Base-by-base conservation (phyloP, 1,140 invertebrate genomes). In the Macrostomum lignano region DNA sequence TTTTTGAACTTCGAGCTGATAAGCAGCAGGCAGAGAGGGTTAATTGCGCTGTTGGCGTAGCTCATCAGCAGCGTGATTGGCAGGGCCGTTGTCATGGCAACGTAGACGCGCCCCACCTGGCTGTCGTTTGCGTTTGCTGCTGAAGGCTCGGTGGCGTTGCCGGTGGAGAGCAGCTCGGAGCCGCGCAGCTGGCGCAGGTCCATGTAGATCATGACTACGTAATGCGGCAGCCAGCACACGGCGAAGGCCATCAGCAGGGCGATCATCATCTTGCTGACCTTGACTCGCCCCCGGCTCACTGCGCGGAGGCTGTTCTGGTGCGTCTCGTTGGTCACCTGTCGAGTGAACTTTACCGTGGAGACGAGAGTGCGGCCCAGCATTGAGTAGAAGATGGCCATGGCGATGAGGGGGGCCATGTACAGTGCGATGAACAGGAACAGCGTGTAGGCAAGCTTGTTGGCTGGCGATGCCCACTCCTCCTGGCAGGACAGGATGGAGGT, bases 1-100 rank as follows among this genome's bases (percentile, higher is more conserved):
- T n/a, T n/a, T n/a, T n/a, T n/a, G n/a, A 28, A 28, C 9, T 28
- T 28, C 19, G 15, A 15, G 14, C 14, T 15, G 19, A 28, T 28
- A 28, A 28, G 15, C 9, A 28, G 9, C 26, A 17, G 15, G 9
- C 26, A 28, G 7, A 28, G 19, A 5, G 72, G 71, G 53, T 72
- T 73, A 20, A 74, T 52, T 15, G 70, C 71, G 30, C 69, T 72
- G 51, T 74, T 71, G 15, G 69, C 63, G 46, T 73, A 71, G 31
- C 71, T 72, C 7, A 73, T 48, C 28, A 73, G 52, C 30, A 73
- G 52, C 22, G 67, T 66, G 42, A 69, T 71, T 33, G 70, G 67
- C 17, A 65, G 49, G 1, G 40, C 40, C 1, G 33, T n/a, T n/a
- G n/a, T n/a, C n/a, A n/a, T n/a, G n/a, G n/a, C n/a, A n/a, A n/a